Evolutionary conservation across 2,113 vertebrate species (phyloP).

Genomic region (Podilymbus podiceps): DNA sequence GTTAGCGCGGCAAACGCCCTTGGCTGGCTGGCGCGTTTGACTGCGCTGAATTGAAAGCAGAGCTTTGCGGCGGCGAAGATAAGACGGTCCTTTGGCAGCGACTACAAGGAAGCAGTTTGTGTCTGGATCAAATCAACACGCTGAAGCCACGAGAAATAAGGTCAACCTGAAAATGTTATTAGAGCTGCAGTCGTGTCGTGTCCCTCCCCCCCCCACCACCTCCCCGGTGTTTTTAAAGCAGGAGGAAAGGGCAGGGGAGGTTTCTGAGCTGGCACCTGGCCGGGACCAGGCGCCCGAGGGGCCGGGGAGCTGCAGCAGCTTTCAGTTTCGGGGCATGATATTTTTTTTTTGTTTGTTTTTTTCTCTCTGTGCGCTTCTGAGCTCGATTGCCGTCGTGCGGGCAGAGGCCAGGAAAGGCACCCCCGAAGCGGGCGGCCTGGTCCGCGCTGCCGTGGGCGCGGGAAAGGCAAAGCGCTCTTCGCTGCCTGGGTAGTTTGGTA

Average conservation of each 20-base stretch:
- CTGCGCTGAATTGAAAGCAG: not conserved
- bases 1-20: not conserved
- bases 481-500: accelerated
- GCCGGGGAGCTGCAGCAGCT: not conserved
- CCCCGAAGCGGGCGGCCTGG: accelerated
- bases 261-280: not conserved
- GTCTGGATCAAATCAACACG: not conserved
- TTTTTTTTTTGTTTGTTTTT: not conserved
- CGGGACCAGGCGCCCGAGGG: not conserved
- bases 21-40: not conserved
- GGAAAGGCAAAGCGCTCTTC: not conserved
- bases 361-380: not conserved
- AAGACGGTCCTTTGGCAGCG: not conserved
- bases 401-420: not conserved
- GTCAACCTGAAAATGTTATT: not conserved
- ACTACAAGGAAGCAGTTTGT: not conserved
- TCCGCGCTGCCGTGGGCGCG: not conserved
- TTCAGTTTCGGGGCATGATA: accelerated
- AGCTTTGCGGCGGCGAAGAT: not conserved
- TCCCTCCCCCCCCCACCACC: accelerated
- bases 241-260: not conserved
- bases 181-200: not conserved
- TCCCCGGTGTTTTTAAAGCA: not conserved
- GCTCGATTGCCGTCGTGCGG: not conserved
- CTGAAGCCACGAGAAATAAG: not conserved